A percentile compares a stretch with the other conserved stretches of the same genome.
These are phyloP conservation scores for Nymphalis c-album DNA, from an alignment of 2,888 invertebrate species.

Conservation along the genomic window DNA sequence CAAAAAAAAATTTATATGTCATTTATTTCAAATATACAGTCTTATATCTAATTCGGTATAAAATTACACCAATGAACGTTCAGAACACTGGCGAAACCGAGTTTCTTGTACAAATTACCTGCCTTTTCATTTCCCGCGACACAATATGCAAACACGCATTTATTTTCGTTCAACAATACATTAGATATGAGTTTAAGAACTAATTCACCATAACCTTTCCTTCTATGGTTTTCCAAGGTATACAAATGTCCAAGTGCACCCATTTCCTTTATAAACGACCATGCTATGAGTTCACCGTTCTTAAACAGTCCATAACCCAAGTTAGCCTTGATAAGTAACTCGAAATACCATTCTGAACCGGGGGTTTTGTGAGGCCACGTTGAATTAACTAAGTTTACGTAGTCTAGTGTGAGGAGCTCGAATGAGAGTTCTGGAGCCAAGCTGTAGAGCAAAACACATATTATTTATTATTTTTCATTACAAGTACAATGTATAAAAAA, in stretches of 20 bases:
- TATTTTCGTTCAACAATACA: constrained; percentile 46
- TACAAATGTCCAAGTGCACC: constrained; percentile 59
- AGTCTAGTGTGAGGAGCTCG: constrained; percentile 46
- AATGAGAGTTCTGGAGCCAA: constrained; percentile 46
- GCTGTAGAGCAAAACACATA: constrained; percentile 43
- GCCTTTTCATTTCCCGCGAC: constrained; percentile 50
- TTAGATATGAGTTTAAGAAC: constrained; percentile 55
- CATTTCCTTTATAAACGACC: constrained; percentile 56
- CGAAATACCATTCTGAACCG: constrained; percentile 50
- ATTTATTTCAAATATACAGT: no score
- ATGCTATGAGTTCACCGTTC: constrained; percentile 48
- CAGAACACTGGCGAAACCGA: constrained; percentile 46
- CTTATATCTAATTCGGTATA: neutral
- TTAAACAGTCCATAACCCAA: constrained; percentile 55
- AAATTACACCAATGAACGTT: constrained; percentile 46
- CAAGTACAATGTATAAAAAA: no score
- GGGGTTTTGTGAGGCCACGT: constrained; percentile 57
- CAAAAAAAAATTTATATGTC: no score
- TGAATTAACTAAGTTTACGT: constrained; percentile 48
- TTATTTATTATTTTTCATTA: neutral
- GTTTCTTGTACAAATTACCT: constrained; percentile 53
- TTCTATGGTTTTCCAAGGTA: constrained; percentile 55
- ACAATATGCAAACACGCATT: constrained; percentile 51
- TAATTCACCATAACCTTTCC: constrained; percentile 56
- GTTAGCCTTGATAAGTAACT: constrained; percentile 51